A percentile compares a stretch with the other conserved stretches of the same genome.
Evolutionary conservation across 2,888 invertebrate species (phyloP).

Genomic region (Psylliodes chrysocephalus): DNA sequence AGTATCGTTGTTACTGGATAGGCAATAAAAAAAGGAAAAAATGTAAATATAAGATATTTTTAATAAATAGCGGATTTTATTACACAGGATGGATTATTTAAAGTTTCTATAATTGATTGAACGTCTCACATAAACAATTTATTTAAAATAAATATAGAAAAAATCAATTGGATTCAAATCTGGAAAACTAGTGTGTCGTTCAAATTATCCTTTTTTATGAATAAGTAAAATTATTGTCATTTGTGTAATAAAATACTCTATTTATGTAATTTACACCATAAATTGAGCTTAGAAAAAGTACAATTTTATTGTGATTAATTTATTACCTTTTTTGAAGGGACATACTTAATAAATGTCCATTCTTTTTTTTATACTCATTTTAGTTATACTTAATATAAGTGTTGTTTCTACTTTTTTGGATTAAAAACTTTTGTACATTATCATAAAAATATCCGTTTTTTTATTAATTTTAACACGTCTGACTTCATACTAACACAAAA

Average conservation of each 20-base stretch:
- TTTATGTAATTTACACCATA: background rate
- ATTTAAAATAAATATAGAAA: too few relatives aligned
- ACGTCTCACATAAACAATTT: too few relatives aligned
- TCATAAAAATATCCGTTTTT: background rate
- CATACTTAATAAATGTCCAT: background rate
- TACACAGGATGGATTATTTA: too few relatives aligned
- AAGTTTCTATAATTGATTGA: too few relatives aligned
- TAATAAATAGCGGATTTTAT: too few relatives aligned
- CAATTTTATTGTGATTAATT: constrained; percentile 20
- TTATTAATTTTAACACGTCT: constrained; percentile 9
- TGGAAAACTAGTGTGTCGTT: too few relatives aligned
- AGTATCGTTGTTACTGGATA: background rate
- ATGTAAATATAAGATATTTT: too few relatives aligned
- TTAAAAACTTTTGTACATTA: constrained; percentile 10
- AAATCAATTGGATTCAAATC: too few relatives aligned
- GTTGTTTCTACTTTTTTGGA: constrained; percentile 15
- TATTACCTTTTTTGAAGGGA: background rate
- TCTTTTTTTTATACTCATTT: constrained; percentile 14
- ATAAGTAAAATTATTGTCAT: too few relatives aligned
- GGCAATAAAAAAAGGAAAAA: background rate
- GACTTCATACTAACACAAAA: background rate
- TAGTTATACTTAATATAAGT: constrained; percentile 6
- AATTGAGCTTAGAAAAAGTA: constrained; percentile 15
- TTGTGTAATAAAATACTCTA: background rate
- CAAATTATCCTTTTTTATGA: too few relatives aligned